Base-by-base conservation (phyloP, 2,797 vertebrate species). In the Enoplosus armatus region DNA sequence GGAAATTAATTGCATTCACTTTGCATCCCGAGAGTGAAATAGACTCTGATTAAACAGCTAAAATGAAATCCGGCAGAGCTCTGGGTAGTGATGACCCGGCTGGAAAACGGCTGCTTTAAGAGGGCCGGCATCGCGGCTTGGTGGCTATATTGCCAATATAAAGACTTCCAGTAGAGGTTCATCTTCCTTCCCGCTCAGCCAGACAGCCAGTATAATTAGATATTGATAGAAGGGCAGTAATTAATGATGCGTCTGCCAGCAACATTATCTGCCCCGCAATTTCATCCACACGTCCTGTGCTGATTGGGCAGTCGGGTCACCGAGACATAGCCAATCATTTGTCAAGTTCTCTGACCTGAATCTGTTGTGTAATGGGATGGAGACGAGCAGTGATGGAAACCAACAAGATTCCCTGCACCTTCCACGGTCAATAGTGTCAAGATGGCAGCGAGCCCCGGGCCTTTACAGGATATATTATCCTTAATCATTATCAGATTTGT, bases 191-290 rank as follows among this genome's bases (percentile, higher is more conserved):
- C 37, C 69, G 76, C 85, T 80, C 84, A 37, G 75, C 76, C 87
- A 84, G 93, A 94, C 93, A 92, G 92, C 85, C 71, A 31, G 77
- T 85, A 92, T 95, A 95, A 95, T 95, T 94, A 93, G 90, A 92
- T 95, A 95, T 95, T 93, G 95, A 96, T 95, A 93, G 90, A 91
- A 83, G 73, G 83, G 71, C 77, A 64, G 91, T 94, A 95, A 95
- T 95, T 94, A 95, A 96, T 93, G 93, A 94, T 80, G 92, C 89
- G 83, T 79, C 89, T 84, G 79, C 84, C 84, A 79, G 87, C 89
- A 77, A 84, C 88, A 91, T 91, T 92, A 91, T 93, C 89, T 88
- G 85, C 69, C 6, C 67, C 0, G 55, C 87, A 85, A 77, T 92
- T 93, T 89, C 87, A 81, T 85, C 83, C 89, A 64, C 79, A 72